Base-by-base conservation (phyloP, 2,797 vertebrate genomes). In the Eulemur rubriventer region DNA sequence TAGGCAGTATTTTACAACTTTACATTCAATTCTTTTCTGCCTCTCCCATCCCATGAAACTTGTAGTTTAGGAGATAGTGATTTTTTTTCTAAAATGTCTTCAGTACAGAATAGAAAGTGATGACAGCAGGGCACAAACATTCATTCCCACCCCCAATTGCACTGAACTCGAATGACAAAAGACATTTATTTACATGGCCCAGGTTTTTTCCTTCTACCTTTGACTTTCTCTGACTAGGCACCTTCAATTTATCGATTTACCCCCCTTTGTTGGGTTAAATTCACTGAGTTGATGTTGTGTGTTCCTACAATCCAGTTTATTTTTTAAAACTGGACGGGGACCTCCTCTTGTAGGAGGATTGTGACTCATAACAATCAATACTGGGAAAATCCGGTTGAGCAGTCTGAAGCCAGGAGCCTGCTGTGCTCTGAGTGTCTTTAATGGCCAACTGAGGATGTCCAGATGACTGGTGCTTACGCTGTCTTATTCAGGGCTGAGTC, bases 171-270 rank as follows among this genome's bases (percentile, higher is more conserved):
- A 43, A 70, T 63, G 70, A 95, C 92, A 89, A 96, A 97, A 92
- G 95, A 94, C 76, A 95, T 96, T 82, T 95, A 95, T 96, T 89
- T 95, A 82, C 80, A 75, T 97, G 92, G 33, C 92, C 80, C 85
- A 97, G 88, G 92, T 94, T 50, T 70, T 65, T 85, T 92, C 50
- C 65, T 91, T 83, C 30, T 89, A n/a, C 59, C 55, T 76, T 94
- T 96, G 92, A 96, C 85, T 12, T 85, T 26, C 55, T 57, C 55
- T 57, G 75, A 76, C 10, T 20, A 52, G 48, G 22, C 35, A 18
- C 82, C 72, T 52, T 89, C 55, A 52, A n/a, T 33, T 61, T 91
- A 16, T 52, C 79, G 48, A 24, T 55, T 72, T 76, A 87, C 20
- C 28, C 67, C n/a, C 11, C 24, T 38, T 57, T 57, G 67, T 50